Evolutionary conservation across 2,888 invertebrate genomes (phyloP), one percentile per base, ranked within the genome.

Genomic region (Cyrtodaria siliqua): DNA sequence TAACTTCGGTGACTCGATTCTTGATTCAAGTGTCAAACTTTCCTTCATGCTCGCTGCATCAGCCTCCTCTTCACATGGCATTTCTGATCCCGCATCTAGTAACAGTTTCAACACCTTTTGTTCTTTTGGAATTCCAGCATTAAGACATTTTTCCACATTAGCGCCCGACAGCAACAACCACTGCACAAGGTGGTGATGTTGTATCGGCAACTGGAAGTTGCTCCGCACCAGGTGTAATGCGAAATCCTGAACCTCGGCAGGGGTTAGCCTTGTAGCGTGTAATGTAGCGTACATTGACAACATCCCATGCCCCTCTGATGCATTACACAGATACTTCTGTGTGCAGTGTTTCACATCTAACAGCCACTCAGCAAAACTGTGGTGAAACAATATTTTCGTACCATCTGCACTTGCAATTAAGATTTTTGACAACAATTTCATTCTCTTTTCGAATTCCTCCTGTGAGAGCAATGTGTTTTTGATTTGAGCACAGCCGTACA

Each of bases 311-410:
- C 98, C 98, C 86, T 97, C 97, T 60, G 95, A 94, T 9, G 96
- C 90, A 63, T 77, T 84, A 79, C 93, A 98, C 81, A 98, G 94
- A 93, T 97, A 99, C 86, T 97, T 96, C 86, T 97, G 96, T 1
- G 98, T 99, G 93, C 98, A 98, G 91, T 99, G 98, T 93, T 99
- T 99, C n/a, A 99, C 98, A 92, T 99, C 99, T 63, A 97, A 94
- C 84, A 99, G 94, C 99, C 99, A 99, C 91, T 97, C 96, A 26
- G 97, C 96, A 93, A 98, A 98, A 75, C 97, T 98, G 92, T 97
- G 97, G 93, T 99, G 98, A 94, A 98, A 98, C 53, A 98, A 94
- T 60, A 96, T 95, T 73, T 88, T 89, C n/a, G 86, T 87, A 6
- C 85, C 87, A 57, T 86, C 96, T 95, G 87, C 95, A 95, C 92